A percentile compares a stretch with the other conserved stretches of the same genome.
These are phyloP conservation scores for Eulithis prunata DNA, from an alignment of 2,888 invertebrate genomes.

Conservation along the genomic window DNA sequence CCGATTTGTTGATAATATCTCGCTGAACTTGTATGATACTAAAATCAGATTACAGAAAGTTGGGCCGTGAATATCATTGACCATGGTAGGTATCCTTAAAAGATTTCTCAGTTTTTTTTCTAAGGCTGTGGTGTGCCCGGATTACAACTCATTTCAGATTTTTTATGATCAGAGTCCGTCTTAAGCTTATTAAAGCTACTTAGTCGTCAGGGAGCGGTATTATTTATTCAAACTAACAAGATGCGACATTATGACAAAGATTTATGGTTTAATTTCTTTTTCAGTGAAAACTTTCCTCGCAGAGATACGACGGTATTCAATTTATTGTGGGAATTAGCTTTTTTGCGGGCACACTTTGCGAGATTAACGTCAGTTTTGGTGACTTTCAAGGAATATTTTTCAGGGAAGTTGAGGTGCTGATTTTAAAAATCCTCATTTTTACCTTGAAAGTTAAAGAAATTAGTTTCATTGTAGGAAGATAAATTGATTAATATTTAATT, in stretches of 20 bases:
- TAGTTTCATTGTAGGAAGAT: too few relatives aligned
- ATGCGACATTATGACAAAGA: constrained; percentile 36
- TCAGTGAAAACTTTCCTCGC: constrained; percentile 37
- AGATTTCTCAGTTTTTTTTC: too few relatives aligned
- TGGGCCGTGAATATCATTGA: too few relatives aligned
- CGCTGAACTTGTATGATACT: too few relatives aligned
- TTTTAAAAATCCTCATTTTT: too few relatives aligned
- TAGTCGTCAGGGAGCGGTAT: constrained; percentile 33
- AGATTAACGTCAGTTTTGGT: constrained; percentile 30
- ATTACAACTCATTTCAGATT: constrained; percentile 14
- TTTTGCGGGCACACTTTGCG: constrained; percentile 33
- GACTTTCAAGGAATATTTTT: constrained; percentile 10
- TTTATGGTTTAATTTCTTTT: constrained; percentile 51
- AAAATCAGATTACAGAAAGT: too few relatives aligned
- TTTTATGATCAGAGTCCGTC: constrained; percentile 14
- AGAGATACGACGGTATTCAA: constrained; percentile 41
- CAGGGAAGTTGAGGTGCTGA: neutral
- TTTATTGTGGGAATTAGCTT: constrained; percentile 46
- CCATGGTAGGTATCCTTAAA: too few relatives aligned
- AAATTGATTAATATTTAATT: too few relatives aligned
- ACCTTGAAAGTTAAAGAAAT: too few relatives aligned
- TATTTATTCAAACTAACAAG: constrained; percentile 44
- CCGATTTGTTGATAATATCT: too few relatives aligned
- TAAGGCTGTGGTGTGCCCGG: too few relatives aligned
- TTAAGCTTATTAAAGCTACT: constrained; percentile 32